Conservation (phyloP, 2,113 vertebrate species). For the Marmota flaviventris region DNA sequence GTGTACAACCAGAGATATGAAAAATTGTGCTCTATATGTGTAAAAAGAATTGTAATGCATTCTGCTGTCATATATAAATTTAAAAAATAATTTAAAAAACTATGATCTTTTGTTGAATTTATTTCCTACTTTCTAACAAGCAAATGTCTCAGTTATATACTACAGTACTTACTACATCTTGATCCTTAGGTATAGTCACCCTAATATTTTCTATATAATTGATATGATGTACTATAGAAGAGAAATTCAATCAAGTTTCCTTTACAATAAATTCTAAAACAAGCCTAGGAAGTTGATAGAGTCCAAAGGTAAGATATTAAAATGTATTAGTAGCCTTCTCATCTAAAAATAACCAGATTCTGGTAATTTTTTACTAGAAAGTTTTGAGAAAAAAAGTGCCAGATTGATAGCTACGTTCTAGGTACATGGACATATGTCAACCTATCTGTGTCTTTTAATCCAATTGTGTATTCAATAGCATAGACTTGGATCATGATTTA, state of each 20-base stretch:
- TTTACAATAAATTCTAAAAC: background rate
- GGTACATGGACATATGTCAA: background rate
- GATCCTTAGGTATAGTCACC: background rate
- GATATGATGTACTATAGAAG: too few species aligned
- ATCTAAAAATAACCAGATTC: background rate
- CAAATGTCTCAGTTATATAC: background rate
- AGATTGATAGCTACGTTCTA: background rate
- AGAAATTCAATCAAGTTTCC: background rate
- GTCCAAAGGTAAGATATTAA: background rate
- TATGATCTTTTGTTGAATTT: background rate
- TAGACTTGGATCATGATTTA: background rate
- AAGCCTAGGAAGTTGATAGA: background rate
- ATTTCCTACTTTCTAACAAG: background rate
- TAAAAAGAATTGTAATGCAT: too few species aligned
- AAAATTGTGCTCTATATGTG: too few species aligned
- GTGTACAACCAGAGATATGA: too few species aligned
- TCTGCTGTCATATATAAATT: too few species aligned
- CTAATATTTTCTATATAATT: background rate
- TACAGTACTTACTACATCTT: background rate
- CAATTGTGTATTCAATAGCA: background rate
- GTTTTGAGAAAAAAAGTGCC: background rate
- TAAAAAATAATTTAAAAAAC: too few species aligned
- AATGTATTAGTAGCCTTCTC: background rate
- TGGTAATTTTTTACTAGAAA: background rate
- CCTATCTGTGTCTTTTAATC: background rate